phyloP scores from a whole-genome alignment of 2,797 vertebrate genomes.

The Lacerta viridis region DNA sequence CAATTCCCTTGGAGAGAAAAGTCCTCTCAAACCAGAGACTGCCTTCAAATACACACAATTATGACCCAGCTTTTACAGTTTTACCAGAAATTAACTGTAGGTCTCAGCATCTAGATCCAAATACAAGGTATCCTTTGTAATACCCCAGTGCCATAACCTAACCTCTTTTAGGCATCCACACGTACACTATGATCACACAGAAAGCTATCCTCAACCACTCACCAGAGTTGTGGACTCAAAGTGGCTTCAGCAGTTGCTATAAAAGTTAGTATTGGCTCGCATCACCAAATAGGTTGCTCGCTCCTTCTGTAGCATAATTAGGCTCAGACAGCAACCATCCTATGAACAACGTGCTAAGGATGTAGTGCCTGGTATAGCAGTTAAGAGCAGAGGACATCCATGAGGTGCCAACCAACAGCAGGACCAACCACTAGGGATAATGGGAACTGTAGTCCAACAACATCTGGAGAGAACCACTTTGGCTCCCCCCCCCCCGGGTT shows the following conservation, averaged over 20 bases:
- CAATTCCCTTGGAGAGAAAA: too few relatives aligned
- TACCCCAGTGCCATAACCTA: fast-evolving
- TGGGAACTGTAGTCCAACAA: too few relatives aligned
- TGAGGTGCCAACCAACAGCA: too few relatives aligned
- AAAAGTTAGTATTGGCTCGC: background rate
- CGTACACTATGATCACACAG: background rate
- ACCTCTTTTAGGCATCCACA: background rate
- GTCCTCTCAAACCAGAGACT: background rate
- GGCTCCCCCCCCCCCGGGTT: too few relatives aligned
- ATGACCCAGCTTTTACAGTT: background rate
- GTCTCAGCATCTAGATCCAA: background rate
- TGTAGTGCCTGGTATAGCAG: background rate
- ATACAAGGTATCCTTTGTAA: background rate
- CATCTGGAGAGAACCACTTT: too few relatives aligned
- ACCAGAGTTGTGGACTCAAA: background rate
- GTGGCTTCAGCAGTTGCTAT: background rate
- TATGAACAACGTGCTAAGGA: background rate
- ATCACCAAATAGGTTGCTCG: too few relatives aligned
- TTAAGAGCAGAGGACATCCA: too few relatives aligned
- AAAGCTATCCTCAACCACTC: background rate
- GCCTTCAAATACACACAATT: background rate
- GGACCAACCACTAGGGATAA: too few relatives aligned
- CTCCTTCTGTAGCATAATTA: background rate
- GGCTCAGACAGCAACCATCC: background rate
- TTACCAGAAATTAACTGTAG: background rate